Conservation (phyloP, 2,888 invertebrate species). For the Chironomus riparius region DNA sequence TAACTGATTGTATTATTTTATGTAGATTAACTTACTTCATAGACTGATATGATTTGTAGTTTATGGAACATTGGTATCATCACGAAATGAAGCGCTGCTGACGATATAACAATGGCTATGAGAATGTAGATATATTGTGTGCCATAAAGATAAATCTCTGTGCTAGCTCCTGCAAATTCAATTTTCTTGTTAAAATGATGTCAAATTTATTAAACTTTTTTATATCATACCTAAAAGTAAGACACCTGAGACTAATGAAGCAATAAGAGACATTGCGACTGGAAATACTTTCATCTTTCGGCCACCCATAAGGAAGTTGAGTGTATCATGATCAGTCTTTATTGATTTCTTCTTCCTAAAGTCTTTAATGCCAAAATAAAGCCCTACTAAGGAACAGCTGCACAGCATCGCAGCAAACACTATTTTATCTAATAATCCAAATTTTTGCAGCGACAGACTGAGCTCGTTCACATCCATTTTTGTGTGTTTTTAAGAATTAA, state of each 20-base stretch:
- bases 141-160: conserved; percentile 72
- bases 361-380: conserved; percentile 54
- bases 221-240: conserved; percentile 50
- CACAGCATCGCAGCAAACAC: conserved; percentile 61
- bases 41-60: conserved; percentile 61
- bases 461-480: conserved; percentile 26
- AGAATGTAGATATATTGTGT: conserved; percentile 59
- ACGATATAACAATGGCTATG: conserved; percentile 52
- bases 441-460: conserved; percentile 45
- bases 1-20: no score
- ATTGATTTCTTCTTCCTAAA: conserved; percentile 31
- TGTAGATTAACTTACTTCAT: conserved; percentile 49
- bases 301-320: conserved; percentile 58
- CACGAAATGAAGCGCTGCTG: conserved; percentile 50
- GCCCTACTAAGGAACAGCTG: conserved; percentile 58
- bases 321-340: conserved; percentile 38
- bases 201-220: background rate
- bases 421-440: conserved; percentile 57
- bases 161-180: conserved; percentile 55
- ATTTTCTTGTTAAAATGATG: conserved; percentile 40
- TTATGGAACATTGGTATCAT: conserved; percentile 64
- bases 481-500: background rate
- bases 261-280: conserved; percentile 60
- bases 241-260: conserved; percentile 68
- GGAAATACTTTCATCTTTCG: conserved; percentile 59